Conservation (phyloP, 2,888 invertebrate genomes). For the Acleris sparsana region DNA sequence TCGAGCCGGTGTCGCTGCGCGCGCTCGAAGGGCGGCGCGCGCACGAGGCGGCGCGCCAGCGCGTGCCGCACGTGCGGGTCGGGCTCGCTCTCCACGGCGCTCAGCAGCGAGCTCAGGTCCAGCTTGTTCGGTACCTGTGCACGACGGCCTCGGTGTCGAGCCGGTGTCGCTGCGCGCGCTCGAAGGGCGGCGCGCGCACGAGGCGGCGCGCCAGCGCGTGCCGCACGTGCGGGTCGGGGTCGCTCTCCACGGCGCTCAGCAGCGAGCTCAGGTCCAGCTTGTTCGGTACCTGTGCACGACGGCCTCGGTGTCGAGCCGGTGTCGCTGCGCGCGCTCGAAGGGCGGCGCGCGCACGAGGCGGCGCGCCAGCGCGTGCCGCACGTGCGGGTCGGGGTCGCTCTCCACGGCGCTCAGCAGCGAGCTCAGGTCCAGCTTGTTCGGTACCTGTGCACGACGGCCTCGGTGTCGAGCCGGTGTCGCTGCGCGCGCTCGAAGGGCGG, state of each 20-base stretch:
- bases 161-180: constrained; percentile 87
- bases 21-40: constrained; percentile 91
- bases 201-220: constrained; percentile 90
- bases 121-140: constrained; percentile 80
- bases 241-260: constrained; percentile 92
- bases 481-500: constrained; percentile 91
- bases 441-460: constrained; percentile 90
- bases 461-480: constrained; percentile 89
- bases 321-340: constrained; percentile 88
- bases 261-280: constrained; percentile 89
- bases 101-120: constrained; percentile 92
- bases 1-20: constrained; percentile 89
- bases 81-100: constrained; percentile 93
- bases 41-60: constrained; percentile 89
- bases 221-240: constrained; percentile 92
- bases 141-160: constrained; percentile 92
- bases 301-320: constrained; percentile 89
- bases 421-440: constrained; percentile 84
- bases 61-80: constrained; percentile 92
- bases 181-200: constrained; percentile 91
- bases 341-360: constrained; percentile 91
- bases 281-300: constrained; percentile 87
- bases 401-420: constrained; percentile 93
- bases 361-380: constrained; percentile 90
- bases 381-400: constrained; percentile 93